phyloP scores from a whole-genome alignment of 2,113 vertebrate genomes.

The Chaetorhynchus papuensis region DNA sequence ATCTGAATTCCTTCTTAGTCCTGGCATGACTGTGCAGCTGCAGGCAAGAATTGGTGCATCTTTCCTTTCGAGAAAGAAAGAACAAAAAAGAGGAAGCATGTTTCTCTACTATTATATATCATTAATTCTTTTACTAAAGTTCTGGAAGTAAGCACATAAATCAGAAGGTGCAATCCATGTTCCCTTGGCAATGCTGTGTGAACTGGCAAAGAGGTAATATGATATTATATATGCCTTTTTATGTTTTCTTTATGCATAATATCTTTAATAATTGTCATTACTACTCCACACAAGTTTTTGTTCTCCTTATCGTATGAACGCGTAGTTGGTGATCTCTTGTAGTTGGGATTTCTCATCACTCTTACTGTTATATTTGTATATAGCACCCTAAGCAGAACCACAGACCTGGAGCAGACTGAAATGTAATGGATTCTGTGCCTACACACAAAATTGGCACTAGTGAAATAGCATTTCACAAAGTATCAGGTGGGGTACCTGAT shows the following conservation, averaged over 20 bases:
- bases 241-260: background rate
- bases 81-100: rapidly evolving
- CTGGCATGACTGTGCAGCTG: background rate
- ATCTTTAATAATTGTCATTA: background rate
- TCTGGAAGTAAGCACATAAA: background rate
- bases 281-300: background rate
- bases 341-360: background rate
- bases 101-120: background rate
- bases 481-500: background rate
- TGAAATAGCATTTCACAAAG: background rate
- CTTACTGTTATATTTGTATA: background rate
- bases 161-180: background rate
- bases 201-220: background rate
- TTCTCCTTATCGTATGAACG: background rate
- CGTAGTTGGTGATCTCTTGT: background rate
- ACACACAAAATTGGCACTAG: background rate
- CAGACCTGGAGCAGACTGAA: background rate
- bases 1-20: background rate
- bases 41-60: background rate
- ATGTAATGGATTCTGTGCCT: background rate
- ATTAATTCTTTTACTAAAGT: background rate
- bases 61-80: background rate
- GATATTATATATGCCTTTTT: background rate
- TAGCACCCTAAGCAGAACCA: background rate
- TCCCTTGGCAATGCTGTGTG: background rate